Evolutionary conservation across 2,797 vertebrate species (phyloP), one percentile per base, ranked within the genome.

Genomic region (Bradypodion pumilum): DNA sequence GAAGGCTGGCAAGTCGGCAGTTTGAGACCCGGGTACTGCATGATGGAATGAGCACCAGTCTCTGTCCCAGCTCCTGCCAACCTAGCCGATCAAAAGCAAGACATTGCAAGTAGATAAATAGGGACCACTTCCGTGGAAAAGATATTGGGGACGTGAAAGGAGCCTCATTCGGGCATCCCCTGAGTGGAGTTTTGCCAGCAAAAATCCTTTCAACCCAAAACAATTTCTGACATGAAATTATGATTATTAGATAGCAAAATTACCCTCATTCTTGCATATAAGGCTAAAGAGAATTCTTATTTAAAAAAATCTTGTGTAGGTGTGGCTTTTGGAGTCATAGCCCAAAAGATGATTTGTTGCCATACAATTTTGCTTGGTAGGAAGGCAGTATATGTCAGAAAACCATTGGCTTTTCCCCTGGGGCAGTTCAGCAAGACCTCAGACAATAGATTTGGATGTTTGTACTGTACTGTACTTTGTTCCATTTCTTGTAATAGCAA

Each of bases 381-480:
- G 19, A 42, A 40, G 32, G 62, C 5, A 8, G n/a, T 29, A 49
- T 25, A 21, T 83, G 25, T 29, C 49, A 42, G 42, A 78, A 66
- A 74, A 21, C 35, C 74, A 35, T 40, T 44, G 42, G 27, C 35
- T 74, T 66, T 13, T 79, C n/a, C n/a, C n/a, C n/a, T n/a, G n/a
- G n/a, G n/a, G n/a, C n/a, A n/a, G n/a, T n/a, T n/a, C n/a, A 42
- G 25, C 74, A 42, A 76, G 68, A 74, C 16, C n/a, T 78, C 32
- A 49, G 35, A 68, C 5, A 29, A 10, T 74, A 12, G 37, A 78
- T 60, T 52, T 65, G 65, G 5, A 52, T 21, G 21, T 49, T 62
- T 80, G 52, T 44, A 40, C 40, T 76, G n/a, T n/a, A n/a, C n/a
- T 62, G 25, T 25, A 52, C 62, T n/a, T n/a, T 80, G 76, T 83